A percentile compares a stretch with the other conserved stretches of the same genome.
Evolutionary conservation across 2,797 vertebrate species (phyloP).

Genomic region (Gastrophryne carolinensis): DNA sequence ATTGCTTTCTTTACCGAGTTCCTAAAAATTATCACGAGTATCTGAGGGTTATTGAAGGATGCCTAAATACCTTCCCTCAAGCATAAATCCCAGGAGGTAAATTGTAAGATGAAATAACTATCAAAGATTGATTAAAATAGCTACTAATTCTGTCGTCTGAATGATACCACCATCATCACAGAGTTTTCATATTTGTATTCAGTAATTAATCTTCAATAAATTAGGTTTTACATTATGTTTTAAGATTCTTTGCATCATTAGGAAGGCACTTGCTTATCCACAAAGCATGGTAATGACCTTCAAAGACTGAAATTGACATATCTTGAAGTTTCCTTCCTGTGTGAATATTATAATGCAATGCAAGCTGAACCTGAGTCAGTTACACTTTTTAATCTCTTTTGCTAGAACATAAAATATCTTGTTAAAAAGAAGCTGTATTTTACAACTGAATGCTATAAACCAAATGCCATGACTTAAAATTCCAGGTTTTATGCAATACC

Average conservation of each 20-base stretch:
- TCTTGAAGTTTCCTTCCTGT: background rate
- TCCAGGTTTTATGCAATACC: constrained; percentile 28
- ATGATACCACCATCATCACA: background rate
- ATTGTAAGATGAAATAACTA: background rate
- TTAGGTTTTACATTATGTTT: background rate
- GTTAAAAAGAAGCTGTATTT: constrained; percentile 28
- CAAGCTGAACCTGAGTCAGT: constrained; percentile 9
- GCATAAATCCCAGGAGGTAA: background rate
- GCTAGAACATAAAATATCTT: constrained; percentile 24
- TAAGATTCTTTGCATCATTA: background rate
- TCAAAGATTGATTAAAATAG: background rate
- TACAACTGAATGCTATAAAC: constrained; percentile 23
- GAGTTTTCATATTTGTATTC: background rate
- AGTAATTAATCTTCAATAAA: background rate
- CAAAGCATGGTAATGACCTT: background rate
- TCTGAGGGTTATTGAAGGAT: background rate
- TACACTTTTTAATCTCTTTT: constrained; percentile 26
- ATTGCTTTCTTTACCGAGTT: background rate
- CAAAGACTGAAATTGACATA: background rate
- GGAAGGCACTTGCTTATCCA: background rate
- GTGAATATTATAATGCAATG: background rate
- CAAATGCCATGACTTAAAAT: constrained; percentile 10
- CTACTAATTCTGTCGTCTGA: background rate
- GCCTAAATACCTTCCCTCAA: background rate
- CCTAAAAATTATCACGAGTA: background rate